Percentiles rank a stretch among this genome's conserved stretches.
phyloP scores from a whole-genome alignment of 2,797 vertebrate genomes.

The Eulemur albifrons region DNA sequence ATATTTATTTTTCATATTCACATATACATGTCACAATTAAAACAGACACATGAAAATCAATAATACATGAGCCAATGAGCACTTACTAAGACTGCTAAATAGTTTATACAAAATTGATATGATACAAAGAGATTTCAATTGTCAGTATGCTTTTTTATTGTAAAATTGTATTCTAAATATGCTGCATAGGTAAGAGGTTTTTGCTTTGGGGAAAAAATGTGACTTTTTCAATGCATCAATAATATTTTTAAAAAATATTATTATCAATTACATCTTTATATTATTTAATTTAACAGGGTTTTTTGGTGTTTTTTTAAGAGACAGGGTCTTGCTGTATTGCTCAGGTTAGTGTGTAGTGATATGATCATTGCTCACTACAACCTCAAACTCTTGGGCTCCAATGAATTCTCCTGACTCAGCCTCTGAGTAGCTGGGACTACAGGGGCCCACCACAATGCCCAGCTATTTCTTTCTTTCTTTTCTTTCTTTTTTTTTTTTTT shows the following conservation, averaged over 20 bases:
- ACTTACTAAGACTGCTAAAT: not conserved
- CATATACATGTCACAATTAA: not conserved
- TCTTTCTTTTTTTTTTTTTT: not conserved
- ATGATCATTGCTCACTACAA: not conserved
- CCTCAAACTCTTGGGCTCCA: not conserved
- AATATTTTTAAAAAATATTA: not conserved
- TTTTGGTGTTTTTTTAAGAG: not conserved
- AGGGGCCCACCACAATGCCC: not conserved
- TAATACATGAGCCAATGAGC: not conserved
- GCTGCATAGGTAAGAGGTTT: not conserved
- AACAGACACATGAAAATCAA: not conserved
- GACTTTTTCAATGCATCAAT: not conserved
- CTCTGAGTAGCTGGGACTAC: not conserved
- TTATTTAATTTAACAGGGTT: not conserved
- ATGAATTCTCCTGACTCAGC: not conserved
- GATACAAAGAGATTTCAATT: not conserved
- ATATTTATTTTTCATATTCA: conserved; percentile 1
- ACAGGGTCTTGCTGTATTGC: not conserved
- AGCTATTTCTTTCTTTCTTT: not conserved
- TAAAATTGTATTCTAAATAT: not conserved
- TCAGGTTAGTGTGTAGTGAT: not conserved
- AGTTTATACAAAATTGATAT: not conserved
- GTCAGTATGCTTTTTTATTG: not conserved
- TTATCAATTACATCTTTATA: not conserved
- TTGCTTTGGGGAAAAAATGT: not conserved